These are phyloP conservation scores for Brachypalpus laphriformis DNA, from an alignment of 2,888 invertebrate genomes.

Conservation along the genomic window DNA sequence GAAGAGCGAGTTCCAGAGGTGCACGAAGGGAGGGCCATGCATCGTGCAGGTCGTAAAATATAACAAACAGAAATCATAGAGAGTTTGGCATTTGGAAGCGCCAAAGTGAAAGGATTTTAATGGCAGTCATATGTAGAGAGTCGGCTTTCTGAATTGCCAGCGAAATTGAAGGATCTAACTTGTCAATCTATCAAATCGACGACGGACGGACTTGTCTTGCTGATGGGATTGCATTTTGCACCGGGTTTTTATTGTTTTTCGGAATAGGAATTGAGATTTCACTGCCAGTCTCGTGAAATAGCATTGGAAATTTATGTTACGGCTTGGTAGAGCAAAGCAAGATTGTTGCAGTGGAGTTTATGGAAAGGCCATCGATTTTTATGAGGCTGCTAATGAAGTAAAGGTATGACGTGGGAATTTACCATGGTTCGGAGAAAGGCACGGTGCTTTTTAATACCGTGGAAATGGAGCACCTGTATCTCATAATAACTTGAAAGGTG, in stretches of 20 bases:
- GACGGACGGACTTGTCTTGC: conserved; percentile 4
- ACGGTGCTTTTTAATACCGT: no score
- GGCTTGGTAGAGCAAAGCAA: neutral
- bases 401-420: no score
- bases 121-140: conserved; percentile 31
- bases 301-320: neutral
- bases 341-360: neutral
- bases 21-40: conserved; percentile 13
- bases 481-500: no score
- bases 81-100: conserved; percentile 32
- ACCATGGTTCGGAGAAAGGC: no score
- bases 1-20: neutral
- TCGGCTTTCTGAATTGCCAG: conserved; percentile 21
- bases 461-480: no score
- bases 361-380: neutral
- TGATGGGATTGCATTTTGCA: conserved; percentile 28
- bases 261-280: neutral
- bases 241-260: conserved; percentile 27
- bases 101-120: conserved; percentile 65
- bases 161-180: conserved; percentile 11
- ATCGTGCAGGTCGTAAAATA: conserved; percentile 21
- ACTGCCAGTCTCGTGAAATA: neutral
- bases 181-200: conserved; percentile 15
- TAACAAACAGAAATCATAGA: conserved; percentile 26
- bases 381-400: neutral